These are phyloP conservation scores for Monomorium pharaonis DNA, from an alignment of 1,140 invertebrate species.

Conservation along the genomic window DNA sequence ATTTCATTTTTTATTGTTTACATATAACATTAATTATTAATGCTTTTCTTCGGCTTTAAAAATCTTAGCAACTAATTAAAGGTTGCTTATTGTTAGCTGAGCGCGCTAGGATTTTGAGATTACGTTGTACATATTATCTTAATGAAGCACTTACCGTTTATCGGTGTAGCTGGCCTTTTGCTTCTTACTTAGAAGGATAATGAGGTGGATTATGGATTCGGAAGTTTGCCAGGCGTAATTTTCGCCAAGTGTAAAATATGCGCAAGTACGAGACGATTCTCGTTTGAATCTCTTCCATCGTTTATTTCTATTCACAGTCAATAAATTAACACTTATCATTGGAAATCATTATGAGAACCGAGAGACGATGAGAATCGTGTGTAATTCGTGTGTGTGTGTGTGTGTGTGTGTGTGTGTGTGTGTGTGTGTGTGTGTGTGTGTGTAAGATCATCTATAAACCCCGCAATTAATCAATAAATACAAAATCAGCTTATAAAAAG, in stretches of 20 bases:
- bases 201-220: slow-evolving; percentile 38
- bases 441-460: slow-evolving; percentile 64
- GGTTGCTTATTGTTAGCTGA: not conserved
- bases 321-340: slow-evolving; percentile 84
- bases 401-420: slow-evolving; percentile 3
- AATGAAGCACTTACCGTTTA: slow-evolving; percentile 55
- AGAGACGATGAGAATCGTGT: slow-evolving; percentile 75
- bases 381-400: slow-evolving; percentile 38
- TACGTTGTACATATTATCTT: slow-evolving; percentile 18
- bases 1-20: too few species aligned
- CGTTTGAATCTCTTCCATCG: slow-evolving; percentile 63
- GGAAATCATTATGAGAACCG: slow-evolving; percentile 78
- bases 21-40: not conserved
- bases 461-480: slow-evolving; percentile 83
- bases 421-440: slow-evolving; percentile 45
- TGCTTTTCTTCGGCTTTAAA: not conserved
- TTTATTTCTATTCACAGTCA: slow-evolving; percentile 84
- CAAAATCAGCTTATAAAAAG: slow-evolving; percentile 82
- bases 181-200: slow-evolving; percentile 24
- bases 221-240: slow-evolving; percentile 10
- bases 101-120: slow-evolving; percentile 6
- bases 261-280: not conserved
- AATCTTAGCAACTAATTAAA: not conserved
- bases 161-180: slow-evolving; percentile 1
- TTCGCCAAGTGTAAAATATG: not conserved